phyloP scores from a whole-genome alignment of 2,113 vertebrate genomes.

The Orientallactaga bullata region DNA sequence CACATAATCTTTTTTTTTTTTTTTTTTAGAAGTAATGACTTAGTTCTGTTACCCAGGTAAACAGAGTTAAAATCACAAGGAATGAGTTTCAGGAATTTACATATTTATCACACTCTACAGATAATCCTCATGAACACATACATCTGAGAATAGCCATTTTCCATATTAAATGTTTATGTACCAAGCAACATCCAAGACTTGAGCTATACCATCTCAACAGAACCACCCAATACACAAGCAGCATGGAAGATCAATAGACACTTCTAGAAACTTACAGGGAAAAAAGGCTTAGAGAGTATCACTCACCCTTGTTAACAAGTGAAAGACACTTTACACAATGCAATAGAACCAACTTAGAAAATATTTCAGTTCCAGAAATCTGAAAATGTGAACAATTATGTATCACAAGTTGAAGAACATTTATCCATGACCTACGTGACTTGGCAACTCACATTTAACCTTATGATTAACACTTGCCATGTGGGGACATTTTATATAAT shows the following conservation, averaged over 20 bases:
- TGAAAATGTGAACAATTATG: neutral
- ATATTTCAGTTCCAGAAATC: neutral
- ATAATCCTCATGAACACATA: neutral
- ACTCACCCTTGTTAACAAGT: conserved; percentile 28
- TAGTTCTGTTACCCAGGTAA: neutral
- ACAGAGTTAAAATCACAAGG: neutral
- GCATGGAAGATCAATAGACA: neutral
- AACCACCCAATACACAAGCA: neutral
- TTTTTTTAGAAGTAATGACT: too few relatives aligned
- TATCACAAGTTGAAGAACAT: neutral
- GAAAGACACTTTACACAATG: conserved; percentile 13
- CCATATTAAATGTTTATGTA: too few relatives aligned
- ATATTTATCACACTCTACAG: neutral
- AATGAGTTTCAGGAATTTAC: neutral
- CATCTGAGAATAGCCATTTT: neutral
- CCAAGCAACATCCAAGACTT: too few relatives aligned
- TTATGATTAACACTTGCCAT: neutral
- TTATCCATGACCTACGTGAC: neutral
- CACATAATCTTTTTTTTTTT: neutral
- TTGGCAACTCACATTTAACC: conserved; percentile 2
- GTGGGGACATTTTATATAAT: neutral
- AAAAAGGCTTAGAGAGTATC: neutral
- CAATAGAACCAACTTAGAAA: neutral
- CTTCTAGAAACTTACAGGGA: conserved; percentile 21
- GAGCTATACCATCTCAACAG: neutral